Evolutionary conservation across 2,113 vertebrate genomes (phyloP).

Genomic region (Cacatua alba): DNA sequence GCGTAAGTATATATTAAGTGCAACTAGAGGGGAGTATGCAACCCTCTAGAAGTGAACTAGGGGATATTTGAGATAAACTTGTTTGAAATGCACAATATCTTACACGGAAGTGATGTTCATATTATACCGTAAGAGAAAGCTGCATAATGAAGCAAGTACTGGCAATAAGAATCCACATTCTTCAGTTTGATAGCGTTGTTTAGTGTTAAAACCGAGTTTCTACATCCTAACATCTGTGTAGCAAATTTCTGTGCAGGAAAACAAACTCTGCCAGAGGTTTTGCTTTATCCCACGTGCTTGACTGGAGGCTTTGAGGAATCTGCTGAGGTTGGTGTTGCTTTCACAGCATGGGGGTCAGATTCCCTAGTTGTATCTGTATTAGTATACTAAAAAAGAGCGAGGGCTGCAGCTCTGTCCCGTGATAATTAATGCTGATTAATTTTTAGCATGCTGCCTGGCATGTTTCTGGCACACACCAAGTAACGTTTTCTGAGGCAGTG

Average conservation of each 20-base stretch:
- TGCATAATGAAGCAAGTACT: not conserved
- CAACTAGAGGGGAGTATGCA: not conserved
- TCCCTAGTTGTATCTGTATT: not conserved
- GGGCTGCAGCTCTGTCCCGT: not conserved
- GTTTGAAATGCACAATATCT: not conserved
- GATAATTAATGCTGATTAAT: conserved; percentile 27
- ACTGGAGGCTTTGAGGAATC: not conserved
- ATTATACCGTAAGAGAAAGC: not conserved
- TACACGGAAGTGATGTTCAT: not conserved
- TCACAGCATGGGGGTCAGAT: not conserved
- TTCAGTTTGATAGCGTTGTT: not conserved
- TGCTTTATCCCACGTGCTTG: not conserved
- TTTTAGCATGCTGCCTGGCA: not conserved
- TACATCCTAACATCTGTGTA: not conserved
- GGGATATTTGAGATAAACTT: not conserved
- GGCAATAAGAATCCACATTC: not conserved
- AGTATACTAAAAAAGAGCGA: not conserved
- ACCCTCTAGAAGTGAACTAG: not conserved
- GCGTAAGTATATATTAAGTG: not conserved
- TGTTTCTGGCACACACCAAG: conserved; percentile 19
- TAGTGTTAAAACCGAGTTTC: not conserved
- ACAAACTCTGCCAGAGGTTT: not conserved
- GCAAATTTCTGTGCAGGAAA: not conserved
- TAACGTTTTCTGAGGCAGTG: not conserved
- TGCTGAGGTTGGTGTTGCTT: not conserved